These are phyloP conservation scores for Dinomys branickii DNA, from an alignment of 2,113 vertebrate species.

Conservation along the genomic window DNA sequence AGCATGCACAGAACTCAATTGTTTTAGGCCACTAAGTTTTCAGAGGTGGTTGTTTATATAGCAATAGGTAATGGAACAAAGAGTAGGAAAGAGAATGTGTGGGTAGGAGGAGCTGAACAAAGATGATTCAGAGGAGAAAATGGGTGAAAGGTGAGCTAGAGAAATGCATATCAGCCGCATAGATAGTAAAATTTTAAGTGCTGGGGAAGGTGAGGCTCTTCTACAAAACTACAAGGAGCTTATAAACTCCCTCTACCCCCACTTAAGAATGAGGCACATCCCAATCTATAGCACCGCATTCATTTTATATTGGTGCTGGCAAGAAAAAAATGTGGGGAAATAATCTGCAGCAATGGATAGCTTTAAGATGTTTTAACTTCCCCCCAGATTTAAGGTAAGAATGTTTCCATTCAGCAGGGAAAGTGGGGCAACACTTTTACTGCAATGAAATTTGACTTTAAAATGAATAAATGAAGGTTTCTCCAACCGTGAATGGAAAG, in stretches of 20 bases:
- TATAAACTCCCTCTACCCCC: neutral
- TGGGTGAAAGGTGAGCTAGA: neutral
- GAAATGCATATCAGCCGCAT: neutral
- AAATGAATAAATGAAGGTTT: neutral
- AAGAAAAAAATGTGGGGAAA: neutral
- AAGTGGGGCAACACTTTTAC: slow-evolving; percentile 2
- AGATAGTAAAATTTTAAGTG: neutral
- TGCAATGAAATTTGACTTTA: neutral
- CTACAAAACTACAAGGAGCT: neutral
- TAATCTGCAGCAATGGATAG: neutral
- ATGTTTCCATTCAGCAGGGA: neutral
- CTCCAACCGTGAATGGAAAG: neutral
- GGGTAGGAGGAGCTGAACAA: neutral
- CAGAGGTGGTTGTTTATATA: neutral
- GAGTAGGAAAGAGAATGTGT: neutral
- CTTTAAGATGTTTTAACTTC: neutral
- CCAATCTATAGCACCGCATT: neutral
- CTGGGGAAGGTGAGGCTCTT: neutral
- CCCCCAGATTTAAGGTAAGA: neutral
- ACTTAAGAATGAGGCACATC: neutral
- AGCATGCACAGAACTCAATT: neutral
- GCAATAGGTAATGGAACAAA: slow-evolving; percentile 32
- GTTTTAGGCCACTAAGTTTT: neutral
- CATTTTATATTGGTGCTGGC: slow-evolving; percentile 9
- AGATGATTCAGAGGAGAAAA: slow-evolving; percentile 1